phyloP scores from a whole-genome alignment of 2,888 invertebrate genomes.

The Marasmarcha lunaedactyla region DNA sequence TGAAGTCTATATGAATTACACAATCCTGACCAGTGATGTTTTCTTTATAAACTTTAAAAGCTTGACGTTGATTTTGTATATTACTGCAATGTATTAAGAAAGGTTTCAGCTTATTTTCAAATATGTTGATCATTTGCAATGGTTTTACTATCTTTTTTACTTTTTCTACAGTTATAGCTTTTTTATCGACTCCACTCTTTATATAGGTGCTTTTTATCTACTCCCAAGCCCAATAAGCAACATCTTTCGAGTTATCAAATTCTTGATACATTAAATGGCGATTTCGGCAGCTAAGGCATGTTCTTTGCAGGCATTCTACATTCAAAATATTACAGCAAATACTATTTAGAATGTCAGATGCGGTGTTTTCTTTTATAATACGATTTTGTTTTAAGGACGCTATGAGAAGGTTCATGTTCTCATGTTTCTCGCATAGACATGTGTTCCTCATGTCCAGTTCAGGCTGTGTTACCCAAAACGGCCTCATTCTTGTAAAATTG shows the following conservation, averaged over 20 bases:
- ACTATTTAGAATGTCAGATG: conserved; percentile 8
- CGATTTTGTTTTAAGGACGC: conserved; percentile 5
- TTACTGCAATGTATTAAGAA: background rate
- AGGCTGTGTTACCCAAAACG: conserved; percentile 6
- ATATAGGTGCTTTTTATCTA: conserved; percentile 6
- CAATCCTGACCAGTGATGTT: no score
- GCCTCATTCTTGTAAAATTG: conserved; percentile 7
- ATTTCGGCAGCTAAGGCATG: conserved; percentile 5
- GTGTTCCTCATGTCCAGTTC: conserved; percentile 8
- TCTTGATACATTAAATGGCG: conserved; percentile 7
- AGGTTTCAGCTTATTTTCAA: conserved; percentile 35
- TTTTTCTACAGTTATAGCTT: conserved; percentile 8
- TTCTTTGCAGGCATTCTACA: conserved; percentile 7
- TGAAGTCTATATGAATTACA: conserved; percentile 3
- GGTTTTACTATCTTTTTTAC: conserved; percentile 7
- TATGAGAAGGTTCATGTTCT: conserved; percentile 8
- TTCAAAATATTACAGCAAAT: conserved; percentile 9
- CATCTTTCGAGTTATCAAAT: conserved; percentile 10
- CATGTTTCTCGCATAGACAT: conserved; percentile 11
- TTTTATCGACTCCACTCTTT: conserved; percentile 7
- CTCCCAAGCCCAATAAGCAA: conserved; percentile 8
- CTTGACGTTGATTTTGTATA: background rate
- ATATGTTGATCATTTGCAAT: conserved; percentile 5
- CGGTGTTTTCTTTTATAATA: conserved; percentile 5
- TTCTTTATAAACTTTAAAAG: no score